These are phyloP conservation scores for Anolis apletophallus DNA, from an alignment of 2,797 vertebrate genomes.

Conservation along the genomic window DNA sequence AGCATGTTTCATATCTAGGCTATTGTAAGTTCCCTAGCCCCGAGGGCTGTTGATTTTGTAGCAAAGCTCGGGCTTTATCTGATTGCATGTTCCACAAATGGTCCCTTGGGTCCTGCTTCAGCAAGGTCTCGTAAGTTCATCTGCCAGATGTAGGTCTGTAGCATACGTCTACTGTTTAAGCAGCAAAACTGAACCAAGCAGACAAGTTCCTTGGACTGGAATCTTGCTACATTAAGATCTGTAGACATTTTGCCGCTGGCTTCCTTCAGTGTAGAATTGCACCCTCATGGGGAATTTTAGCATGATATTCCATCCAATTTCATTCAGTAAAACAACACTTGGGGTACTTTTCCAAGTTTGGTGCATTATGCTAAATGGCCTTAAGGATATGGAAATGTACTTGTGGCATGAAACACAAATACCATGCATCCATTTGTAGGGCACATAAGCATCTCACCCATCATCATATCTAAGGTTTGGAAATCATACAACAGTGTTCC, in stretches of 20 bases:
- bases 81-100: background rate
- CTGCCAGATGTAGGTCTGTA: conserved; percentile 14
- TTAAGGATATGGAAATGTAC: no score
- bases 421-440: background rate
- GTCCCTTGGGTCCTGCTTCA: background rate
- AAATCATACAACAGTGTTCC: no score
- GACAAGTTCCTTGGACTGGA: background rate
- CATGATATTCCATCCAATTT: background rate
- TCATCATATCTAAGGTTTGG: no score
- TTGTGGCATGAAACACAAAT: background rate
- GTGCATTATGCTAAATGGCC: no score
- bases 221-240: background rate
- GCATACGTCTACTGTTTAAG: no score
- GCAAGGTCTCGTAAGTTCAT: background rate
- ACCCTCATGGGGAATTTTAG: background rate
- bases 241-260: background rate
- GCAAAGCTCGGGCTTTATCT: background rate
- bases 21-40: background rate
- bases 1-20: background rate
- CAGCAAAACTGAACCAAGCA: background rate
- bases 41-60: background rate
- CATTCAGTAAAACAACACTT: background rate
- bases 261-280: conserved; percentile 2
- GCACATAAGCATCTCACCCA: no score
- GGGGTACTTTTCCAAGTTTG: background rate